Conservation (phyloP, 2,888 invertebrate species). For the Tipula vernalis region DNA sequence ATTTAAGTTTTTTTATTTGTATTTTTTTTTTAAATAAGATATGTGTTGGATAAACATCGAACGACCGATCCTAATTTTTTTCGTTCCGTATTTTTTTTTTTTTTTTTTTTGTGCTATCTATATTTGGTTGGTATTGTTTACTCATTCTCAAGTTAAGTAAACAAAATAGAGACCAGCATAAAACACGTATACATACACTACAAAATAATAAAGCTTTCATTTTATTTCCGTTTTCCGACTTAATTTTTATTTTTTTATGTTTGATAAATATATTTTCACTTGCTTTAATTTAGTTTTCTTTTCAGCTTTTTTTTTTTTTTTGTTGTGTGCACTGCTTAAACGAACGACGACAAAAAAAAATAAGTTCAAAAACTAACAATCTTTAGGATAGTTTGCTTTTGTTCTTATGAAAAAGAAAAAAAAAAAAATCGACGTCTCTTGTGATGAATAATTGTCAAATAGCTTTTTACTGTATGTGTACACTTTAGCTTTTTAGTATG, state of each 20-base stretch:
- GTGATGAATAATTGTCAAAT: constrained; percentile 4
- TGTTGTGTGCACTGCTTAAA: not conserved
- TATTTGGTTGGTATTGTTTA: not conserved
- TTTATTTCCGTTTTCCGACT: not conserved
- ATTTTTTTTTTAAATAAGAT: not conserved
- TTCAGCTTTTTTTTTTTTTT: not conserved
- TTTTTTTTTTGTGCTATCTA: not conserved
- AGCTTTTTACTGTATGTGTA: not conserved
- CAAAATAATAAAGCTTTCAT: not conserved
- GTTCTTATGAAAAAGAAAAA: not conserved
- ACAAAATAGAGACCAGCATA: not conserved
- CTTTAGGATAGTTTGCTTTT: not conserved
- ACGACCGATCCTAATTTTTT: not conserved
- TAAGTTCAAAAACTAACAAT: not conserved
- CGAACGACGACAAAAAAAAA: not conserved
- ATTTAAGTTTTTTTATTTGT: not conserved
- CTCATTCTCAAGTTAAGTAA: not conserved
- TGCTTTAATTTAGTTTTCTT: not conserved
- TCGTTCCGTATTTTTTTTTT: not conserved
- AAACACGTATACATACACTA: not conserved
- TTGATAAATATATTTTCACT: not conserved
- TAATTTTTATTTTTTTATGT: not conserved
- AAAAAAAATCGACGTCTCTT: not conserved
- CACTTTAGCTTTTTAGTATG: not conserved
- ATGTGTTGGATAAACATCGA: not conserved